Evolutionary conservation across 2,113 vertebrate species (phyloP).

Genomic region (Felis chaus): DNA sequence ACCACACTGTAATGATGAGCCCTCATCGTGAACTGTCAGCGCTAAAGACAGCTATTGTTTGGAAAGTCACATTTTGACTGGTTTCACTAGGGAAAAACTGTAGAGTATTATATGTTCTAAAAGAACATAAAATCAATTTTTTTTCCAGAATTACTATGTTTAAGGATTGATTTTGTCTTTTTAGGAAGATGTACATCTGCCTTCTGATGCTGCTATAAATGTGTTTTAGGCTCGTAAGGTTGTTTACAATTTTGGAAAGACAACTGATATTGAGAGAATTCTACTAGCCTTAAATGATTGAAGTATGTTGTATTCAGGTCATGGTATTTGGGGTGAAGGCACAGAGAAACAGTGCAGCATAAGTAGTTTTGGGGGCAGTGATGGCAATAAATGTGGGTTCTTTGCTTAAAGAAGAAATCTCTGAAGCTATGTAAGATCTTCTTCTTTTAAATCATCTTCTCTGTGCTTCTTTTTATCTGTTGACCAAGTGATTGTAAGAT

Average conservation of each 20-base stretch:
- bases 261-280: background rate
- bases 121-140: background rate
- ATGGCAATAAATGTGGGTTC: background rate
- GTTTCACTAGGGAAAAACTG: background rate
- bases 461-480: background rate
- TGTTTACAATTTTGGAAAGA: background rate
- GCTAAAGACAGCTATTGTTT: rapidly evolving
- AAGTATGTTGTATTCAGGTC: background rate
- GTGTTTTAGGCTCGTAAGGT: background rate
- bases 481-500: background rate
- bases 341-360: background rate
- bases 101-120: background rate
- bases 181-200: background rate
- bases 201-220: background rate
- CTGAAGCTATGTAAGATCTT: background rate
- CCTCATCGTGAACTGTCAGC: rapidly evolving
- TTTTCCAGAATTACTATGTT: background rate
- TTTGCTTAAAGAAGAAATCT: background rate
- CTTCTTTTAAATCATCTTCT: background rate
- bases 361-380: background rate
- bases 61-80: background rate
- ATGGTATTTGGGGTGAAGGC: background rate
- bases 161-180: background rate
- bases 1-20: rapidly evolving
- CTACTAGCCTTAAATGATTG: background rate